These are phyloP conservation scores for Atrina japonica DNA, from an alignment of 2,888 invertebrate genomes.

Conservation along the genomic window DNA sequence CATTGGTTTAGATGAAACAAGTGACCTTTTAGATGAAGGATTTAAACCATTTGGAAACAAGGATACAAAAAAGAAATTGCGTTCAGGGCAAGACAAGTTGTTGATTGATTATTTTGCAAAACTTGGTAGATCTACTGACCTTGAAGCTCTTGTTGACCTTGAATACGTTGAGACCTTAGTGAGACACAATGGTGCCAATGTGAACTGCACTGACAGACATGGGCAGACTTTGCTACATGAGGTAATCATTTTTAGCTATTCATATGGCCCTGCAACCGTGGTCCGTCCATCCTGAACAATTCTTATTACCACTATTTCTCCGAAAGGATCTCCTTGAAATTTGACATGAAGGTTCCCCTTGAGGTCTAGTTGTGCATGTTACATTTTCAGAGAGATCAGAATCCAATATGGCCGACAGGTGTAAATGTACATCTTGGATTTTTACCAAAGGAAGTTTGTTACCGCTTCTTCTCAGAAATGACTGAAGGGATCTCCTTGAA, in stretches of 20 bases:
- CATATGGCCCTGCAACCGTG: too few relatives aligned
- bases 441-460: too few relatives aligned
- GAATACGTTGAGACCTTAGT: slow-evolving; percentile 74
- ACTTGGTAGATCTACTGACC: slow-evolving; percentile 65
- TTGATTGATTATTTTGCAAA: slow-evolving; percentile 77
- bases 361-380: too few relatives aligned
- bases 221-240: slow-evolving; percentile 79
- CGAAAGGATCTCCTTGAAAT: too few relatives aligned
- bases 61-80: slow-evolving; percentile 34
- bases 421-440: neutral
- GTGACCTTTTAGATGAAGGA: slow-evolving; percentile 53
- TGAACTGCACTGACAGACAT: slow-evolving; percentile 76
- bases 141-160: slow-evolving; percentile 70
- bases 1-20: slow-evolving; percentile 59
- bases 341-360: too few relatives aligned
- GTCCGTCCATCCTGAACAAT: too few relatives aligned
- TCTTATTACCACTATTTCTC: too few relatives aligned
- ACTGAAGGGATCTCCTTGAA: too few relatives aligned
- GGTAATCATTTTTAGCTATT: slow-evolving; percentile 57
- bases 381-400: too few relatives aligned
- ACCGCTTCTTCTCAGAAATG: too few relatives aligned
- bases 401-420: too few relatives aligned
- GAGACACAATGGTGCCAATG: slow-evolving; percentile 68
- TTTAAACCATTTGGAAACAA: slow-evolving; percentile 26
- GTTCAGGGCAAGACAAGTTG: slow-evolving; percentile 65